Base-by-base conservation (phyloP, 2,797 vertebrate genomes). In the Eulemur rubriventer region DNA sequence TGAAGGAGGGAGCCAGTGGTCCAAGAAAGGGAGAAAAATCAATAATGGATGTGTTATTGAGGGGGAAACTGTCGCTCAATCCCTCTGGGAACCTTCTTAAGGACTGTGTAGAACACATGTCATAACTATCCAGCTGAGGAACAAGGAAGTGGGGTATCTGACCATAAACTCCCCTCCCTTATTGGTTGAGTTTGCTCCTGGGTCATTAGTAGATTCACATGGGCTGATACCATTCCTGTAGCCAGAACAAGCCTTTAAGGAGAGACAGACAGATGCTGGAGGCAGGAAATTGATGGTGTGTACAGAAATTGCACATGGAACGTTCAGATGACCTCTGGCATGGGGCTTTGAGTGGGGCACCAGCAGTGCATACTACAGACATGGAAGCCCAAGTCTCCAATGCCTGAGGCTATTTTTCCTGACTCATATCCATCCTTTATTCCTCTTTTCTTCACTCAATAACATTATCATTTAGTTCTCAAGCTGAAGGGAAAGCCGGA, bases 51-150 rank as follows among this genome's bases (percentile, higher is more conserved):
- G 28, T 9, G 10, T 46, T 38, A 30, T n/a, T 14, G n/a, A 61
- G 28, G 30, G 22, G 9, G 0, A 0, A 24, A 8, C 3, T 43
- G 57, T 26, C 8, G 4, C 4, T 12, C 13, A 4, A 2, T n/a
- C 6, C 9, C 33, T 65, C 28, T 50, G 22, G 33, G 24, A 14
- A 81, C 6, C 0, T 35, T 48, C 28, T 35, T 41, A 22, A 63
- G 70, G 46, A 12, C n/a, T 38, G 3, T 13, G 43, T 26, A 63
- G 61, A 46, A 12, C 14, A 70, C 4, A 33, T 3, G 2, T 50
- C 17, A 4, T 24, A 70, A 20, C 12, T 75, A 5, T 81, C 1
- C 35, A 18, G 18, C 30, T 46, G 63, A 63, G 38, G 4, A 55
- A 30, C 16, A 76, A 89, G 48, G 28, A 81, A 17, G 4, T 38